Conservation (phyloP, 2,797 vertebrate species). For the Chrysocyon brachyurus region DNA sequence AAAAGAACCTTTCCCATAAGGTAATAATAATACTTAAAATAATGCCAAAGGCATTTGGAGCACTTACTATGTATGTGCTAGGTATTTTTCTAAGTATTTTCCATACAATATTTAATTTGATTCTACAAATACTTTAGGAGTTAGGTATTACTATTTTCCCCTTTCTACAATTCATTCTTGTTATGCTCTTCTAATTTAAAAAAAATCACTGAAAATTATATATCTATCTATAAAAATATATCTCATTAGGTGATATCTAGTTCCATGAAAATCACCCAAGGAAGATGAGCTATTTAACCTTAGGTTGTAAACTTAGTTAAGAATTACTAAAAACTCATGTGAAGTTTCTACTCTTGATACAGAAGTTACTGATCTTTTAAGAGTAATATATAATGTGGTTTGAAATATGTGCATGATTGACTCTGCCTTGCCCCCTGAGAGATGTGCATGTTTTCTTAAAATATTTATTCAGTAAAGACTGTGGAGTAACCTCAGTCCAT, state of each 20-base stretch:
- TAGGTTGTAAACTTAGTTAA: constrained; percentile 76
- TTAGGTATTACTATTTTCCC: neutral
- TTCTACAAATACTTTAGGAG: neutral
- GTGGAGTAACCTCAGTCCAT: constrained; percentile 84
- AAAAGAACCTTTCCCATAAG: neutral
- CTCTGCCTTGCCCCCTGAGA: constrained; percentile 82
- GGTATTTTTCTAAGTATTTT: neutral
- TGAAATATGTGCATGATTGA: constrained; percentile 85
- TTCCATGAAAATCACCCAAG: constrained; percentile 67
- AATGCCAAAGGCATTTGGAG: neutral
- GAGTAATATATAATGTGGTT: constrained; percentile 71
- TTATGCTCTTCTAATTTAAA: constrained; percentile 7
- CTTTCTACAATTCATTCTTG: neutral
- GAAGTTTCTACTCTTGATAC: constrained; percentile 74
- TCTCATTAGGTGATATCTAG: constrained; percentile 53
- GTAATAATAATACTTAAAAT: neutral
- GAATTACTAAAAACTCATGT: constrained; percentile 67
- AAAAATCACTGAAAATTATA: constrained; percentile 43
- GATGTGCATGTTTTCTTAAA: constrained; percentile 87
- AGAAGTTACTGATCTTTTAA: constrained; percentile 70
- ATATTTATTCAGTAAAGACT: constrained; percentile 87
- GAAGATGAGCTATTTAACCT: constrained; percentile 71
- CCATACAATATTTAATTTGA: neutral
- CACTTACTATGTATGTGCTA: neutral
- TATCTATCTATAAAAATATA: neutral